phyloP scores from a whole-genome alignment of 1,140 invertebrate species.

The Diachasmimorpha longicaudata region DNA sequence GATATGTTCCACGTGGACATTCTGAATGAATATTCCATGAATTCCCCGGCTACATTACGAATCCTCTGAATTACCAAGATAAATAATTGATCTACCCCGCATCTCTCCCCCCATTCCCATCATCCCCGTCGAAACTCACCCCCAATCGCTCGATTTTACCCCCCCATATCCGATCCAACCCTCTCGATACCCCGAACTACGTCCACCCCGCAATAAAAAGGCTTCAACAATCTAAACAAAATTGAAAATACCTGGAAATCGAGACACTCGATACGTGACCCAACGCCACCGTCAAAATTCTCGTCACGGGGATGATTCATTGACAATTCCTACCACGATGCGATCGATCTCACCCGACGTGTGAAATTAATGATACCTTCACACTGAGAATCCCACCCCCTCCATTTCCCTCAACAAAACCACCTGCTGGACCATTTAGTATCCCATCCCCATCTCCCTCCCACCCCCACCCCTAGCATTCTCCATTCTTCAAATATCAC shows the following conservation, averaged over 20 bases:
- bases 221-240: background rate
- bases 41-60: too few relatives aligned
- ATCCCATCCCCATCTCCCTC: background rate
- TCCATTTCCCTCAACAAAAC: constrained; percentile 13
- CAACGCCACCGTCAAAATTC: constrained; percentile 23
- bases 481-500: constrained; percentile 2
- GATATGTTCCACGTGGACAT: background rate
- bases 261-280: constrained; percentile 41
- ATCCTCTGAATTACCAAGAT: too few relatives aligned
- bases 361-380: constrained; percentile 38
- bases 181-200: background rate
- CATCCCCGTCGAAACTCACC: too few relatives aligned
- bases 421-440: constrained; percentile 23
- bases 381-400: constrained; percentile 23
- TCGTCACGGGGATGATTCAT: constrained; percentile 45
- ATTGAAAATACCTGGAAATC: background rate
- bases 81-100: too few relatives aligned
- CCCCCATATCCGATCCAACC: background rate
- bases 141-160: background rate
- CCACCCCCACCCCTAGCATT: background rate
- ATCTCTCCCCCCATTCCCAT: too few relatives aligned
- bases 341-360: constrained; percentile 40
- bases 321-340: constrained; percentile 23
- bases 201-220: background rate
- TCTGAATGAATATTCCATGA: too few relatives aligned